These are phyloP conservation scores for Diploptera punctata DNA, from an alignment of 2,888 invertebrate species.

Conservation along the genomic window DNA sequence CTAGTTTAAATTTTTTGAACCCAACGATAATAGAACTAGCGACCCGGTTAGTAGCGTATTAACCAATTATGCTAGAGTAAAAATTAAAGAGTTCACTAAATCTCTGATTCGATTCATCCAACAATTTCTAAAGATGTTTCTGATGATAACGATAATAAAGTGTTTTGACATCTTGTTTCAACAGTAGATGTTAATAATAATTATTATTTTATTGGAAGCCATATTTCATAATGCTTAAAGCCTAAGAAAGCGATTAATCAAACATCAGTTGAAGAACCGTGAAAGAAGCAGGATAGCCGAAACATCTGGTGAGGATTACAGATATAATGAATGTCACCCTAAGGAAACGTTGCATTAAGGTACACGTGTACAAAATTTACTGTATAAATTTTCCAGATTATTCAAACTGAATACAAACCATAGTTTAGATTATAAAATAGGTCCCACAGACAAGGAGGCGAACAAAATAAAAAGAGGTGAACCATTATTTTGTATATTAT, in stretches of 20 bases:
- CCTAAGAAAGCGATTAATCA: neutral
- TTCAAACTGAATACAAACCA: neutral
- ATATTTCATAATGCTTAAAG: neutral
- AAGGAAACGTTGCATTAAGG: neutral
- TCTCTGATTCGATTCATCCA: no score
- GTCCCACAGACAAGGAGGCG: no score
- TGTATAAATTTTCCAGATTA: neutral
- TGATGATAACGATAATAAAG: no score
- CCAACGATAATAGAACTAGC: no score
- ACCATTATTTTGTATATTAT: neutral
- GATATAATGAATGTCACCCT: neutral
- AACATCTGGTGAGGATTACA: neutral
- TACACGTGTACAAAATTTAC: neutral
- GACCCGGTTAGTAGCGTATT: no score
- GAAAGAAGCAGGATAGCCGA: neutral
- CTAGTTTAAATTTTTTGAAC: no score
- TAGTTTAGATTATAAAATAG: no score
- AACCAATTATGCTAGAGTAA: no score
- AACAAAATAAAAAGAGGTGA: no score
- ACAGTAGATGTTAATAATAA: neutral
- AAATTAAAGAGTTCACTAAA: no score
- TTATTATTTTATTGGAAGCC: neutral
- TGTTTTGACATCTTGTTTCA: neutral
- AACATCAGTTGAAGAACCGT: neutral
- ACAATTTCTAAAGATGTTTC: no score